Conservation (phyloP, 2,888 invertebrate genomes). For the Rhamnusium bicolor region DNA sequence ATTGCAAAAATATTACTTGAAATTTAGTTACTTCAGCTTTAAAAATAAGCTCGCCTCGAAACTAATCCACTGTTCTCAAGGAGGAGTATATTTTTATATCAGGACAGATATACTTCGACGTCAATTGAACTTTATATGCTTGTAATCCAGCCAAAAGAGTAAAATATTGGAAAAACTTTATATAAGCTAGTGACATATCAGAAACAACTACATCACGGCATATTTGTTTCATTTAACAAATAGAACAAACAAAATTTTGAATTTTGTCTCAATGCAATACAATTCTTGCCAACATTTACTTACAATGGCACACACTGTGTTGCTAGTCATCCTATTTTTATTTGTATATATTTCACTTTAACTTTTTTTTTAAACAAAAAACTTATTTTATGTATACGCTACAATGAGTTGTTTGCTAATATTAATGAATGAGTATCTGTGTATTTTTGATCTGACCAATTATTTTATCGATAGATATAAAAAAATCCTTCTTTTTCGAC, state of each 20-base stretch:
- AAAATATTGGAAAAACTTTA: background rate
- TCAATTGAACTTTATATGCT: background rate
- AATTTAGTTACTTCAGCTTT: background rate
- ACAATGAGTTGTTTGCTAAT: no score
- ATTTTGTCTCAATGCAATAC: background rate
- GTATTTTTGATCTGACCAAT: no score
- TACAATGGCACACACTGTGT: no score
- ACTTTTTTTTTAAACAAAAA: no score
- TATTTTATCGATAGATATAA: no score
- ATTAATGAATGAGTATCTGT: no score
- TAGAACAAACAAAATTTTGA: background rate
- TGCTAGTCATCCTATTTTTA: background rate
- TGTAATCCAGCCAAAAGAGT: background rate
- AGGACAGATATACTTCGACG: background rate
- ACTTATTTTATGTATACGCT: no score
- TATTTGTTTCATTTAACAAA: no score
- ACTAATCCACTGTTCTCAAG: background rate
- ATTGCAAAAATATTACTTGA: no score
- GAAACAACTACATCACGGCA: background rate
- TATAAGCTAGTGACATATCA: background rate
- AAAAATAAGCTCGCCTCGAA: background rate
- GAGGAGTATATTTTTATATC: background rate
- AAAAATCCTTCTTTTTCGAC: no score
- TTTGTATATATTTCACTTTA: no score
- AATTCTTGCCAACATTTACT: background rate